phyloP scores from a whole-genome alignment of 2,797 vertebrate species.

The Coccyzus lansbergi region DNA sequence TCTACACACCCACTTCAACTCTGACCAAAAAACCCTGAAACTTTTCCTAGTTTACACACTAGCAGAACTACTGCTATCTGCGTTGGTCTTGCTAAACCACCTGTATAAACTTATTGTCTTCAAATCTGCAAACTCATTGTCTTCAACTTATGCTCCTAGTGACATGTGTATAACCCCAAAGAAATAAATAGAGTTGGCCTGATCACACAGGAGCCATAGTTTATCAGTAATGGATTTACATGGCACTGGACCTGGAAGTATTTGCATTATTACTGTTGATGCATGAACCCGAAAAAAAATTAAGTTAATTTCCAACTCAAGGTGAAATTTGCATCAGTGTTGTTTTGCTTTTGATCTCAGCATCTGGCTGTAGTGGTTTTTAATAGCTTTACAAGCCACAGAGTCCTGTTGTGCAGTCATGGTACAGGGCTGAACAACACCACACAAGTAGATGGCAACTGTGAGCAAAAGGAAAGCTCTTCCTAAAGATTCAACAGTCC shows the following conservation, averaged over 20 bases:
- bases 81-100: not conserved
- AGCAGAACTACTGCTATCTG: not conserved
- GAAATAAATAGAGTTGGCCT: not conserved
- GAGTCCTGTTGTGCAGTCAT: not conserved
- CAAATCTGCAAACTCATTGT: not conserved
- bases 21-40: not conserved
- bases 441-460: not conserved
- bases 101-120: conserved; percentile 2
- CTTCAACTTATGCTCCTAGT: not conserved
- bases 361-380: not conserved
- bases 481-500: not conserved
- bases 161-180: not conserved
- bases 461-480: not conserved
- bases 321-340: not conserved
- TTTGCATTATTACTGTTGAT: not conserved
- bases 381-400: not conserved
- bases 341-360: not conserved
- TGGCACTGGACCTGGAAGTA: not conserved
- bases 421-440: not conserved
- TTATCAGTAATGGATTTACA: not conserved
- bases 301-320: not conserved
- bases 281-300: not conserved
- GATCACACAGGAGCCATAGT: not conserved
- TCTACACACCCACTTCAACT: not conserved
- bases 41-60: not conserved